Evolutionary conservation across 2,113 vertebrate species (phyloP).

Genomic region (Passerina amoena): DNA sequence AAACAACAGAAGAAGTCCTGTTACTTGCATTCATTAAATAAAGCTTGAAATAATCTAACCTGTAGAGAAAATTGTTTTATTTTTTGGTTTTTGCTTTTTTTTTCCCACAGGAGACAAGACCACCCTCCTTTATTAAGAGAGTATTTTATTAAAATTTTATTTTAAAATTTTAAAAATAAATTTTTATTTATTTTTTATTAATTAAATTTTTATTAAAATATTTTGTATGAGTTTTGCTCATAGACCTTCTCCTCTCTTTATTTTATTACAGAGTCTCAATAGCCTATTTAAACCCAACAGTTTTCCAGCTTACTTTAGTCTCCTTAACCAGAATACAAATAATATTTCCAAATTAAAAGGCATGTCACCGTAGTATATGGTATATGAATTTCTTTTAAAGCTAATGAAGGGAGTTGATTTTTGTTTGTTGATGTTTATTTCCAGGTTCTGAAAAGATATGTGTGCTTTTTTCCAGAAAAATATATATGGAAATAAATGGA

Average conservation of each 20-base stretch:
- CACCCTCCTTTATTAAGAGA: not conserved
- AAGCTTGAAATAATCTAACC: not conserved
- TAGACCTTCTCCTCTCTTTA: not conserved
- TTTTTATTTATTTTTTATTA: too few relatives aligned
- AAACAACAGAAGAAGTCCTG: not conserved
- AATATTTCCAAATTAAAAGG: not conserved
- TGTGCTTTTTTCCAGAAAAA: not conserved
- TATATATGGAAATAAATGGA: not conserved
- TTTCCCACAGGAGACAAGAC: not conserved
- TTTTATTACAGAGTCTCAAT: not conserved
- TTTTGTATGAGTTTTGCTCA: not conserved
- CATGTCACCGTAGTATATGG: not conserved
- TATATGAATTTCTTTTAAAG: not conserved
- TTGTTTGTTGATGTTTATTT: not conserved
- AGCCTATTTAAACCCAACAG: fast-evolving
- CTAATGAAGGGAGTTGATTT: not conserved
- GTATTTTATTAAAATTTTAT: not conserved
- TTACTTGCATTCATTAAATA: not conserved
- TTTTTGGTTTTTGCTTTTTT: fast-evolving
- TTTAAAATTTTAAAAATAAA: too few relatives aligned
- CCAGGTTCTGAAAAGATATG: not conserved
- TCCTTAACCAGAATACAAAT: not conserved
- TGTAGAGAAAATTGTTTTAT: not conserved
- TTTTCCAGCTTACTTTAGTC: not conserved
- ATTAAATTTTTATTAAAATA: too few relatives aligned